Percentiles rank a stretch among this genome's conserved stretches.
Evolutionary conservation across 2,797 vertebrate genomes (phyloP).

Genomic region (Melanotaenia maccullochi): DNA sequence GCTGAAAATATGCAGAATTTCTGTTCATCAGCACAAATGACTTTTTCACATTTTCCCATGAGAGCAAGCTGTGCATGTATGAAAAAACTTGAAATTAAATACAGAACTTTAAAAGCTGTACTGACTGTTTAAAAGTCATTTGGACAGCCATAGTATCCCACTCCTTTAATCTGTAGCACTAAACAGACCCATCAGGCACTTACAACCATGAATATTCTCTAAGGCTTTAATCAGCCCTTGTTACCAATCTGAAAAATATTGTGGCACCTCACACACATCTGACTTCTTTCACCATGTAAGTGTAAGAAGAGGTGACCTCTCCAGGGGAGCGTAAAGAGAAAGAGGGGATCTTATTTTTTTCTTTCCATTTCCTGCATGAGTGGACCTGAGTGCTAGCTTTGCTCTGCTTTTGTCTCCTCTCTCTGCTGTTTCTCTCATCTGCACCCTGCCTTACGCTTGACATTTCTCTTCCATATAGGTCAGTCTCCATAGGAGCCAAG

Average conservation of each 20-base stretch:
- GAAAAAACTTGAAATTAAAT: no score
- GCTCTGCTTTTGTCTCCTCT: constrained; percentile 76
- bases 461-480: constrained; percentile 84
- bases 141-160: background rate
- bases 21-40: no score
- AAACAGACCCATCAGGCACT: constrained; percentile 2
- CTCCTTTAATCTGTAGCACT: constrained; percentile 12
- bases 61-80: no score
- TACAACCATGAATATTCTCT: constrained; percentile 47
- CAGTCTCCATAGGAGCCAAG: constrained; percentile 68
- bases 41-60: no score
- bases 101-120: no score
- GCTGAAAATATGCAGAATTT: no score
- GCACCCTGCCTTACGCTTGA: constrained; percentile 73
- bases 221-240: constrained; percentile 56
- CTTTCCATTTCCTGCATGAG: constrained; percentile 79
- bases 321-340: constrained; percentile 46
- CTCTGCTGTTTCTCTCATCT: constrained; percentile 66
- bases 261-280: constrained; percentile 39
- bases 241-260: constrained; percentile 53
- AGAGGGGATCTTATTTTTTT: constrained; percentile 67
- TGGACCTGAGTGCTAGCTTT: constrained; percentile 73
- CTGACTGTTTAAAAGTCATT: background rate
- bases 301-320: constrained; percentile 62
- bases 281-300: constrained; percentile 37